These are phyloP conservation scores for Toxostoma redivivum DNA, from an alignment of 2,113 vertebrate species.

Conservation along the genomic window DNA sequence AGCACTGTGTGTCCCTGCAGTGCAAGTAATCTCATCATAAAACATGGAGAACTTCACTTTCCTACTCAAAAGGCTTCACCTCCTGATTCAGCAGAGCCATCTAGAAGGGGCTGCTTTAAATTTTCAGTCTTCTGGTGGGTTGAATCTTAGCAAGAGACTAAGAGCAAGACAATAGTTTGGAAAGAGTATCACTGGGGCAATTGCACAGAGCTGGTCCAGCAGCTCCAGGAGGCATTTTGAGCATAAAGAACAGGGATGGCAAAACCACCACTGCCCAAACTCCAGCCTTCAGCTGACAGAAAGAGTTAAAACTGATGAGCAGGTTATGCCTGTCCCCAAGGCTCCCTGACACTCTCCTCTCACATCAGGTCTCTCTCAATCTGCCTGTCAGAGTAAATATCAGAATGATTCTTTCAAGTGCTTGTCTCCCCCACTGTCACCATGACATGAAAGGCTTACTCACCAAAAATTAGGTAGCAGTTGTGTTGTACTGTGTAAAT, in stretches of 20 bases:
- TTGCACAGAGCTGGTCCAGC: neutral
- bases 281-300: neutral
- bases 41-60: neutral
- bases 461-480: neutral
- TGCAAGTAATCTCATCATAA: rapidly evolving
- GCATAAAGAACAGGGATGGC: neutral
- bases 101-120: neutral
- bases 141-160: neutral
- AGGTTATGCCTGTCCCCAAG: neutral
- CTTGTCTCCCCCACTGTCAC: neutral
- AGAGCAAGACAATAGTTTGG: neutral
- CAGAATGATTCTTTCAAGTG: neutral
- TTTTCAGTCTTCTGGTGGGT: neutral
- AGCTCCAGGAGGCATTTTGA: neutral
- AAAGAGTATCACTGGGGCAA: neutral
- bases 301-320: neutral
- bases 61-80: neutral
- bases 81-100: neutral
- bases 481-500: neutral
- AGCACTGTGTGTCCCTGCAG: neutral
- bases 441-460: neutral
- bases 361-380: neutral
- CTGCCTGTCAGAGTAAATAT: neutral
- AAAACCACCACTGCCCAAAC: neutral
- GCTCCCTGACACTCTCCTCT: neutral